These are phyloP conservation scores for Philereme transversata DNA, from an alignment of 2,888 invertebrate species.

Conservation along the genomic window DNA sequence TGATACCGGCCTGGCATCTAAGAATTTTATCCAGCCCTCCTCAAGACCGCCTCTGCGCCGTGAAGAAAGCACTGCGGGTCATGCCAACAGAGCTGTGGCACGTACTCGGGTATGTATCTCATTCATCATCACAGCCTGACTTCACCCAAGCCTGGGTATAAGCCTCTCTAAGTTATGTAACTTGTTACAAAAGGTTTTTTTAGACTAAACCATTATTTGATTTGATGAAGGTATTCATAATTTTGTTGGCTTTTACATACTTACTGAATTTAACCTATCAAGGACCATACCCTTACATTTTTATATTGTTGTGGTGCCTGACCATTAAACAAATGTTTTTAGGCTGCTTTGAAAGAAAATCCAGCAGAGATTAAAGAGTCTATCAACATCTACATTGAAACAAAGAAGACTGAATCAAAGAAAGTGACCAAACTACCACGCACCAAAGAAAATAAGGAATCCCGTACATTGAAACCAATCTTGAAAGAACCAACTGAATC, in stretches of 20 bases:
- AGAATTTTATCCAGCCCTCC: constrained; percentile 53
- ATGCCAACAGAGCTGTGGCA: constrained; percentile 63
- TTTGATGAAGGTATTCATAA: no score
- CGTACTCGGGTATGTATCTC: constrained; percentile 56
- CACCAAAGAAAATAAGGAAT: constrained; percentile 58
- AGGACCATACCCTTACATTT: no score
- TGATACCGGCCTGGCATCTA: constrained; percentile 67
- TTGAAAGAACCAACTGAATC: constrained; percentile 67
- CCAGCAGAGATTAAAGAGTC: constrained; percentile 58
- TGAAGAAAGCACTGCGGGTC: constrained; percentile 72
- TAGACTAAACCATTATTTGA: no score
- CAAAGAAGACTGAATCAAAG: constrained; percentile 53
- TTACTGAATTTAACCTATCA: no score
- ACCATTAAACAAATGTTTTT: constrained; percentile 28
- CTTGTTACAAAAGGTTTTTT: no score
- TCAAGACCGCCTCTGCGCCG: constrained; percentile 65
- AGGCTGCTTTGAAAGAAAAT: constrained; percentile 68
- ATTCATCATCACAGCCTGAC: no score
- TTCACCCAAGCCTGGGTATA: not conserved
- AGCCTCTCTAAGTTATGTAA: no score
- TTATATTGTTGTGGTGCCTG: no score
- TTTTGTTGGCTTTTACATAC: no score
- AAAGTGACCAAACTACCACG: constrained; percentile 59
- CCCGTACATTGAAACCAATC: constrained; percentile 52
- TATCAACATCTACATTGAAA: constrained; percentile 48